Conservation (phyloP, 1,140 invertebrate genomes). For the Drosophila bocqueti region DNA sequence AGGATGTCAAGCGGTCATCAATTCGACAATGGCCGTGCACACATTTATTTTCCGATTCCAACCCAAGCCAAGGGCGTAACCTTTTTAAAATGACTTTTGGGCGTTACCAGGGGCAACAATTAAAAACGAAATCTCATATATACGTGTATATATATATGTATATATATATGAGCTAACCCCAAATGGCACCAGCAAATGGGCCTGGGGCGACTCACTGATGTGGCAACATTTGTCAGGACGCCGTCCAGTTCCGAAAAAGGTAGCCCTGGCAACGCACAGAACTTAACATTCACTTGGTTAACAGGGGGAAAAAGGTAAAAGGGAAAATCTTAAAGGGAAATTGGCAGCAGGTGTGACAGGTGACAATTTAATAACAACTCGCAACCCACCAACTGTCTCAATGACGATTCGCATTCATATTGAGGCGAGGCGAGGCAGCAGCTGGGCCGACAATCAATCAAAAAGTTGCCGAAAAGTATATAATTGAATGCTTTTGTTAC, state of each 20-base stretch:
- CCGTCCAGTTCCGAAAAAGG: constrained; percentile 2
- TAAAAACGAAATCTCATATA: constrained; percentile 56
- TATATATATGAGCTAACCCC: constrained; percentile 17
- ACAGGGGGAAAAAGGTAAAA: constrained; percentile 1
- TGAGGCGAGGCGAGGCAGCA: constrained; percentile 22
- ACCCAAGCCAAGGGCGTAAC: constrained; percentile 17
- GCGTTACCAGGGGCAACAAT: constrained; percentile 58
- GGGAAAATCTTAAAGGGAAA: constrained; percentile 43
- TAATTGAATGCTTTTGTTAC: constrained; percentile 11
- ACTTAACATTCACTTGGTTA: constrained; percentile 22
- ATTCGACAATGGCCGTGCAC: constrained; percentile 37
- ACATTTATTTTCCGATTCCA: constrained; percentile 14
- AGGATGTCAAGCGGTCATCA: constrained; percentile 46
- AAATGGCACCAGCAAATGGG: constrained; percentile 32
- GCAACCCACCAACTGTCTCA: constrained; percentile 19
- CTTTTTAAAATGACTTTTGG: constrained; percentile 36
- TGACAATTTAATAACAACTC: constrained; percentile 68
- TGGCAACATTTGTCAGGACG: constrained; percentile 58
- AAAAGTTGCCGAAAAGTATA: constrained; percentile 6
- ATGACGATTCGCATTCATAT: constrained; percentile 58
- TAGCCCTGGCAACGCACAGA: constrained; percentile 2
- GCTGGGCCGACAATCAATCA: constrained; percentile 43
- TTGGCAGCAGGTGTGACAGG: constrained; percentile 60
- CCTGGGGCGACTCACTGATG: constrained; percentile 40
- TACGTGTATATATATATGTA: constrained; percentile 13